These are phyloP conservation scores for Acanthaster planci DNA, from an alignment of 35 echinoderm and acorn worm species.

Conservation along the genomic window DNA sequence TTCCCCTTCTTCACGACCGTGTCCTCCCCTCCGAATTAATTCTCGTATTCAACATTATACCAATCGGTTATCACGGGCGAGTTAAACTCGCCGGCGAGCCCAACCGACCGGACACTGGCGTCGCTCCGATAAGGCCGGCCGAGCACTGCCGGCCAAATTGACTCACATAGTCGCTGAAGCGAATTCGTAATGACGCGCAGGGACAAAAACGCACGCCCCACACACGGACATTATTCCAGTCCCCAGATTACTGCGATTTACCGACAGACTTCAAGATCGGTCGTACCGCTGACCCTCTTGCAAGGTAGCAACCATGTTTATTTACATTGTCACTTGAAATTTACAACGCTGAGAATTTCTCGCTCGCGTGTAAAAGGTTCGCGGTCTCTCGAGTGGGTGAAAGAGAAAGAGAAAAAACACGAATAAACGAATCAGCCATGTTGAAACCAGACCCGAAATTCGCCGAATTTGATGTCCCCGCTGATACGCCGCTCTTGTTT, in stretches of 20 bases:
- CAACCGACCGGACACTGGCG: constrained; percentile 16
- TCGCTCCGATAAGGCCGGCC: neutral
- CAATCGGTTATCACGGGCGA: neutral
- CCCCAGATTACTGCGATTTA: neutral
- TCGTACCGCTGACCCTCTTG: neutral
- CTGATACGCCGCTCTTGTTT: neutral
- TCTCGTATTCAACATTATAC: too few species aligned
- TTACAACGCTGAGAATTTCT: neutral
- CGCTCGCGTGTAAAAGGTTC: neutral
- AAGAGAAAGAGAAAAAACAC: too few species aligned
- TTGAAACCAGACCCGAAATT: too few species aligned
- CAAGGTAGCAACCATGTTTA: constrained; percentile 3
- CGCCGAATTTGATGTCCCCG: neutral
- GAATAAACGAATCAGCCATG: too few species aligned
- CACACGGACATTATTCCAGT: neutral
- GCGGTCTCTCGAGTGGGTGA: too few species aligned
- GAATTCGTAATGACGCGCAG: neutral
- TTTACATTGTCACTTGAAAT: constrained; percentile 18
- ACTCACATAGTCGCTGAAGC: constrained; percentile 9
- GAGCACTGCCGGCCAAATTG: constrained; percentile 1
- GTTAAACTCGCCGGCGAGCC: constrained; percentile 4
- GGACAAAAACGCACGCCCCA: neutral
- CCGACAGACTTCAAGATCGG: neutral
- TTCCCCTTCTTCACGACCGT: too few species aligned
- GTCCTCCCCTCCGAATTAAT: too few species aligned